phyloP scores from a whole-genome alignment of 2,113 vertebrate species.

The Melanerpes aurifrons region DNA sequence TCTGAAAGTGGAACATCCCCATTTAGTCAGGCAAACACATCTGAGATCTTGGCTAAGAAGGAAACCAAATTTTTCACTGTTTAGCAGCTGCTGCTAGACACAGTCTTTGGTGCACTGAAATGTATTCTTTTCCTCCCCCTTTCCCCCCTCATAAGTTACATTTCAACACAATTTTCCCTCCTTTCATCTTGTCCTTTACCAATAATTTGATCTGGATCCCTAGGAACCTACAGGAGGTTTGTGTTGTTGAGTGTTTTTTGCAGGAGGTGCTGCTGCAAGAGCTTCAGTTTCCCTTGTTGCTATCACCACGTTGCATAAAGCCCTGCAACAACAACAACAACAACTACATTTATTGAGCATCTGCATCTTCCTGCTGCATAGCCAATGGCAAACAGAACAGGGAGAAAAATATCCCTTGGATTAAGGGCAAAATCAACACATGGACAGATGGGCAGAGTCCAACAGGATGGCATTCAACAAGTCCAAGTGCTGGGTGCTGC shows the following conservation, averaged over 20 bases:
- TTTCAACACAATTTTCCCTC: neutral
- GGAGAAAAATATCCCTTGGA: neutral
- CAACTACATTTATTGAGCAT: neutral
- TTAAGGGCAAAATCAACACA: neutral
- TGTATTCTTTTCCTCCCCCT: neutral
- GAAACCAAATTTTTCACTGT: neutral
- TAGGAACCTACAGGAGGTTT: neutral
- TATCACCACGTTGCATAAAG: neutral
- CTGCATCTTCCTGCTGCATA: neutral
- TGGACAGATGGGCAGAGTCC: neutral
- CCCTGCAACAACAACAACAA: neutral
- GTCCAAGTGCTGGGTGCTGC: too few species aligned
- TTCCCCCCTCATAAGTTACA: neutral
- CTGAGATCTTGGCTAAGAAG: neutral
- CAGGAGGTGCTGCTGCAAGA: neutral
- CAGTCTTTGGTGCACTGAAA: neutral
- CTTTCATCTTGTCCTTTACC: neutral
- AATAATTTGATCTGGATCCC: neutral
- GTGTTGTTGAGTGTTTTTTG: neutral
- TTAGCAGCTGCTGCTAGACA: neutral
- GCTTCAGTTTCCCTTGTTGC: neutral
- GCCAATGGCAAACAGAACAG: neutral
- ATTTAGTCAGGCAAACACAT: conserved; percentile 22
- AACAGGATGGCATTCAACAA: too few species aligned
- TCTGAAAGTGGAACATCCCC: conserved; percentile 1